Percentiles rank a stretch among this genome's conserved stretches.
Conservation (phyloP, 2,888 invertebrate genomes). For the Drosophila kanekoi region DNA sequence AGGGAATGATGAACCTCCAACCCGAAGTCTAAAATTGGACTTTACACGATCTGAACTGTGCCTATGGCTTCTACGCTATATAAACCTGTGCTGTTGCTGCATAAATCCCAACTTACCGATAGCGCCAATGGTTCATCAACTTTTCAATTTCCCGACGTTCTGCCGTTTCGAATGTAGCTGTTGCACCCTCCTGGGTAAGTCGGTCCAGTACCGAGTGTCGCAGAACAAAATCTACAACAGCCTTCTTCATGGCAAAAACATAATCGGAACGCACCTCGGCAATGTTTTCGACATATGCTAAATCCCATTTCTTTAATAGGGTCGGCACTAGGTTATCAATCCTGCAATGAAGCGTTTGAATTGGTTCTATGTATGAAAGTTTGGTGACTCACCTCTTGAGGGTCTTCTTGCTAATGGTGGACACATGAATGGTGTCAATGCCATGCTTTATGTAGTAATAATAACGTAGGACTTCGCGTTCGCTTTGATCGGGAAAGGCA, state of each 20-base stretch:
- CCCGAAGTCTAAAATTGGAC: too few species aligned
- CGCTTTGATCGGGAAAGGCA: slow-evolving; percentile 87
- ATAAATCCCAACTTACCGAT: slow-evolving; percentile 82
- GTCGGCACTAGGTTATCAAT: slow-evolving; percentile 89
- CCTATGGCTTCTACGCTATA: too few species aligned
- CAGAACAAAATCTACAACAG: slow-evolving; percentile 96
- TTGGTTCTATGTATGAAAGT: neutral
- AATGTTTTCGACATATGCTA: slow-evolving; percentile 87
- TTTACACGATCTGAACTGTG: too few species aligned
- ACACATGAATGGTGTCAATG: slow-evolving; percentile 95
- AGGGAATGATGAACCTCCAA: too few species aligned
- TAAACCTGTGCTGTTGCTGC: too few species aligned
- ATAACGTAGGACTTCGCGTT: slow-evolving; percentile 91
- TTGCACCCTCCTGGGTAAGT: slow-evolving; percentile 61
- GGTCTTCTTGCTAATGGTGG: slow-evolving; percentile 91
- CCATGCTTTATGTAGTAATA: slow-evolving; percentile 96
- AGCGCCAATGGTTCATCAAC: slow-evolving; percentile 89
- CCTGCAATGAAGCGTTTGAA: slow-evolving; percentile 77
- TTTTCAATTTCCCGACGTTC: slow-evolving; percentile 87
- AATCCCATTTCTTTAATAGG: slow-evolving; percentile 88
- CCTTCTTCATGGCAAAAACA: slow-evolving; percentile 94
- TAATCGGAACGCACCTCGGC: slow-evolving; percentile 94
- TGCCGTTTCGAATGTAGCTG: slow-evolving; percentile 50
- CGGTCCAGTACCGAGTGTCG: slow-evolving; percentile 87
- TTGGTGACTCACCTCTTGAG: slow-evolving; percentile 86